Conservation (phyloP, 2,797 vertebrate genomes). For the Pseudomugil gertrudae region DNA sequence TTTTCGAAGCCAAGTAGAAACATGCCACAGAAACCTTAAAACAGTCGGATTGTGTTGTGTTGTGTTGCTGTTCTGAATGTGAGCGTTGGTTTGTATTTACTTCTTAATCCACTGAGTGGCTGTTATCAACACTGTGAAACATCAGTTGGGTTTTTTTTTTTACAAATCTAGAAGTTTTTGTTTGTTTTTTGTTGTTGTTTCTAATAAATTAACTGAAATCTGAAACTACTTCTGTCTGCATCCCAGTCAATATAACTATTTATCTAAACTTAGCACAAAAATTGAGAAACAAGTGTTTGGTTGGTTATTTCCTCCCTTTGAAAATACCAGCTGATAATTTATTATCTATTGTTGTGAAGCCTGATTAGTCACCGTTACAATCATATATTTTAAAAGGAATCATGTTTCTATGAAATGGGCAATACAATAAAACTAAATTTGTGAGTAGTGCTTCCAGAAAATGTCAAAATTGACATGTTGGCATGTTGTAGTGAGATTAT, state of each 20-base stretch:
- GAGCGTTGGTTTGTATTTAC: constrained; percentile 69
- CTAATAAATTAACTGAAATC: constrained; percentile 68
- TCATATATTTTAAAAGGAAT: no score
- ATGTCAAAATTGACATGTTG: no score
- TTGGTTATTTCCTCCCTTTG: no score
- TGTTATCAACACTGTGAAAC: constrained; percentile 84
- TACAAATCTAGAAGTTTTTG: constrained; percentile 62
- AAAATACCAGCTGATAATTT: no score
- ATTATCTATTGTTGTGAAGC: no score
- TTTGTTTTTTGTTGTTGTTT: constrained; percentile 69
- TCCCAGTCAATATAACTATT: background rate
- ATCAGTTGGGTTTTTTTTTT: constrained; percentile 72
- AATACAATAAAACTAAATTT: no score
- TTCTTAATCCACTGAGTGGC: constrained; percentile 74
- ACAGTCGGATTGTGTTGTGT: constrained; percentile 72
- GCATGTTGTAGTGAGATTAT: no score
- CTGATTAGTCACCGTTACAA: no score
- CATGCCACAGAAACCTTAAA: constrained; percentile 76
- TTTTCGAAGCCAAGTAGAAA: constrained; percentile 76
- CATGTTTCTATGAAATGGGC: no score
- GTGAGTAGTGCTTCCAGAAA: no score
- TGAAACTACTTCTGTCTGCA: constrained; percentile 26
- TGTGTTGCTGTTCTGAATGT: constrained; percentile 79
- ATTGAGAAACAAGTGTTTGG: no score
- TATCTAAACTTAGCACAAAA: no score